Evolutionary conservation across 2,888 invertebrate species (phyloP).

Genomic region (Frankliniella intonsa): DNA sequence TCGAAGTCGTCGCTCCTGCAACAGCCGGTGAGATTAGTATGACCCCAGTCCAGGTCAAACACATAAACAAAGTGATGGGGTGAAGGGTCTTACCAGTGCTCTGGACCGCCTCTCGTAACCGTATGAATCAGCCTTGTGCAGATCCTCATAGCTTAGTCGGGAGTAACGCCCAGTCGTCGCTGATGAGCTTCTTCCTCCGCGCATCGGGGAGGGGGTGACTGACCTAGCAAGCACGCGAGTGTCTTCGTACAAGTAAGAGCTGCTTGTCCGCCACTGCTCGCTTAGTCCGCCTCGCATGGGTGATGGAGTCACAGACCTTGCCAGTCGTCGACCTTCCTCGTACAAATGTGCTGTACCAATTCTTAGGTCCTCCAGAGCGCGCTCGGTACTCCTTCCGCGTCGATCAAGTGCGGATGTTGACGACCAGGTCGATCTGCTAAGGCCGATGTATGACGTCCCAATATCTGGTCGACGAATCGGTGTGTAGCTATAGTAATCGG

Average conservation of each 20-base stretch:
- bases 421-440: not conserved
- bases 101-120: not conserved
- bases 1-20: constrained; percentile 29
- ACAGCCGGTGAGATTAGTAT: not conserved
- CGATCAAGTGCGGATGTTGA: not conserved
- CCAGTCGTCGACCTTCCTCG: not conserved
- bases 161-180: constrained; percentile 2
- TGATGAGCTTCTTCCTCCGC: not conserved
- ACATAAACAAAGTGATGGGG: not conserved
- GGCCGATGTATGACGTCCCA: not conserved
- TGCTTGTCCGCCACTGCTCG: not conserved
- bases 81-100: not conserved
- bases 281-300: not conserved
- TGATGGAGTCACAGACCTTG: constrained; percentile 1
- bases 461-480: not conserved
- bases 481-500: constrained; percentile 4
- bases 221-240: not conserved
- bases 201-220: constrained; percentile 18
- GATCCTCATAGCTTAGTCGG: constrained; percentile 23
- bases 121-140: not conserved
- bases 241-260: not conserved
- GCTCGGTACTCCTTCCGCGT: not conserved
- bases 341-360: not conserved
- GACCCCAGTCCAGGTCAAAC: not conserved
- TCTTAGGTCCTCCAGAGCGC: not conserved